These are phyloP conservation scores for Macrostomum cliftonense DNA, from an alignment of 2,888 invertebrate species.

Conservation along the genomic window DNA sequence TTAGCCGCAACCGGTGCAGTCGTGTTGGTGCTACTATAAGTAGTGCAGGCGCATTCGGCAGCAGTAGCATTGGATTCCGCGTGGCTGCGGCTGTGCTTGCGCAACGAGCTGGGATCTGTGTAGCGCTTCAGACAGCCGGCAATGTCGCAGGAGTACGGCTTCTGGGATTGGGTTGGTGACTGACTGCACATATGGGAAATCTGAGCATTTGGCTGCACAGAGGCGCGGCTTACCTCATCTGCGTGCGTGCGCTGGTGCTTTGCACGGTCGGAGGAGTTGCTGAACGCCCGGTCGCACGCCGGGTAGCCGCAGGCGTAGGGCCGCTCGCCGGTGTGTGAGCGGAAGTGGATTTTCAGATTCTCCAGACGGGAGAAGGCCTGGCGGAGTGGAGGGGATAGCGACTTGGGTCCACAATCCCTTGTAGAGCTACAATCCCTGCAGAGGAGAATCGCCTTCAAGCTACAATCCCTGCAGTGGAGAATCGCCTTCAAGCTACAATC, in stretches of 20 bases:
- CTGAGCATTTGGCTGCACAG: no score
- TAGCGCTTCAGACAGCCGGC: conserved; percentile 88
- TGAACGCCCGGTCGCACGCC: conserved; percentile 89
- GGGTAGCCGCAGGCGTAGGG: conserved; percentile 92
- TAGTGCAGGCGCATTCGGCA: no score
- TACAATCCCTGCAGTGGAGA: no score
- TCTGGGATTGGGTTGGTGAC: conserved; percentile 48
- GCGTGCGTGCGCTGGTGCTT: conserved; percentile 97
- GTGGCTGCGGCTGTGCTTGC: conserved; percentile 83
- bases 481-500: no score
- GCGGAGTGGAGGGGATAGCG: conserved; percentile 23
- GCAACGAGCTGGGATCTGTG: conserved; percentile 84
- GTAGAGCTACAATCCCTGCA: no score
- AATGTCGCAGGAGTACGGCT: conserved; percentile 91
- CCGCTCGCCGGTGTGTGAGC: conserved; percentile 53
- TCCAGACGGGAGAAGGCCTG: conserved; percentile 91
- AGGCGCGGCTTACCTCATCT: conserved; percentile 85
- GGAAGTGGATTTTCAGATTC: conserved; percentile 84
- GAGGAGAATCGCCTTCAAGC: no score
- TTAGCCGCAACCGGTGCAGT: no score
- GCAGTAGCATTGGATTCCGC: not conserved
- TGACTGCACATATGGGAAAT: no score
- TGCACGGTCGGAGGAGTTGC: conserved; percentile 90
- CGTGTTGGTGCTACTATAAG: no score
- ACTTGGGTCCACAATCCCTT: no score